Percentiles rank a stretch among this genome's conserved stretches.
Evolutionary conservation across 2,797 vertebrate genomes (phyloP).

Genomic region (Sebastolobus altivelis): DNA sequence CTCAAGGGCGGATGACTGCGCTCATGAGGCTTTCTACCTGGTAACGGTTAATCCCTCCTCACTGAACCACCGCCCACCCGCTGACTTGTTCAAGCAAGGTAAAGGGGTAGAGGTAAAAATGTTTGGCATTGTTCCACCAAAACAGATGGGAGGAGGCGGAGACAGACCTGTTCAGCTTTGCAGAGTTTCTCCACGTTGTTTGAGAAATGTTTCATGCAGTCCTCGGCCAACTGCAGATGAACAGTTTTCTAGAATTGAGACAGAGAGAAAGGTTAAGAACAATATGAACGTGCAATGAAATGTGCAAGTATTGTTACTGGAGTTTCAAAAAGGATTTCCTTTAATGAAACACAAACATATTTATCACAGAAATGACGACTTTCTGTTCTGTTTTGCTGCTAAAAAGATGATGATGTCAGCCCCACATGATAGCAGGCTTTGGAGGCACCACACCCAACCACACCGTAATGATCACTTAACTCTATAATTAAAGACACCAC

Average conservation of each 20-base stretch:
- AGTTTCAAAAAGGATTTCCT: background rate
- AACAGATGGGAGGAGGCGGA: background rate
- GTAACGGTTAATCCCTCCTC: background rate
- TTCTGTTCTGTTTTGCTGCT: background rate
- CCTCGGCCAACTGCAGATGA: constrained; percentile 94
- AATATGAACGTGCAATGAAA: background rate
- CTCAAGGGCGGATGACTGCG: background rate
- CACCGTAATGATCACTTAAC: constrained; percentile 4
- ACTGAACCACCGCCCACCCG: background rate
- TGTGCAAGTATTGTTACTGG: background rate
- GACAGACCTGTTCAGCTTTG: constrained; percentile 94
- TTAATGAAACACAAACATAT: background rate
- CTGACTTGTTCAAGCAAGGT: background rate
- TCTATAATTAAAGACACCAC: background rate
- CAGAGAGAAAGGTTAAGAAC: background rate
- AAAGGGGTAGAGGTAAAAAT: background rate
- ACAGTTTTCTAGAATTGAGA: constrained; percentile 89
- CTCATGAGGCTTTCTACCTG: background rate
- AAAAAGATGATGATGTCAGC: background rate
- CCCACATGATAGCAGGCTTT: constrained; percentile 15
- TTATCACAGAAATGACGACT: background rate
- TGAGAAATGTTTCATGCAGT: constrained; percentile 92
- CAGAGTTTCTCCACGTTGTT: constrained; percentile 94
- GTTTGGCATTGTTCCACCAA: background rate
- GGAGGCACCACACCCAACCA: constrained; percentile 28